Percentiles rank a stretch among this genome's conserved stretches.
Conservation (phyloP, 2,797 vertebrate genomes). For the Channallabes apus region DNA sequence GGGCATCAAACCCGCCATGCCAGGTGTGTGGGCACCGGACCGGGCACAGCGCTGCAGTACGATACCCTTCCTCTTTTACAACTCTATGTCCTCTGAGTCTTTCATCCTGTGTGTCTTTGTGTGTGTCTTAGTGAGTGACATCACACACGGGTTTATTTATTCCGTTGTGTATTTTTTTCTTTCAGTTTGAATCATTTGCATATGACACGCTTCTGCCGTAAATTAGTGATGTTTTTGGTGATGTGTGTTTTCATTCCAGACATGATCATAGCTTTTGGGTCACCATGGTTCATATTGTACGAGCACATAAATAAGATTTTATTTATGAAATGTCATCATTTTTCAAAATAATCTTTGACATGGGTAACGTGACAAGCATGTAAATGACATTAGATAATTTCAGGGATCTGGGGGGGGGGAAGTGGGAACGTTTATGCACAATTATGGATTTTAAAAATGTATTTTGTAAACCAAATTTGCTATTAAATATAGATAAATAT, state of each 20-base stretch:
- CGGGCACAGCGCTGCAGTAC: constrained; percentile 79
- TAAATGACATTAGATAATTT: background rate
- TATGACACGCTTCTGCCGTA: background rate
- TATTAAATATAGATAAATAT: background rate
- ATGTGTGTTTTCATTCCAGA: background rate
- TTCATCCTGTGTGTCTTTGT: constrained; percentile 38
- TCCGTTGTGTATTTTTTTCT: background rate
- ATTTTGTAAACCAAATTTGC: background rate
- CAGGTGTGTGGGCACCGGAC: constrained; percentile 82
- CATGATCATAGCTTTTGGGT: background rate
- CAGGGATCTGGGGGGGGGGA: background rate
- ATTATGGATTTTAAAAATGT: background rate
- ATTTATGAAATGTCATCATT: background rate
- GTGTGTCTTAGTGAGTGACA: constrained; percentile 19
- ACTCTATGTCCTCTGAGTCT: constrained; percentile 38
- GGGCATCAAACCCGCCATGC: constrained; percentile 98
- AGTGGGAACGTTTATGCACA: background rate
- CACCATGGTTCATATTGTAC: background rate
- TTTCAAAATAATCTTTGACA: background rate
- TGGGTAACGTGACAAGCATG: background rate
- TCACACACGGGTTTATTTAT: background rate
- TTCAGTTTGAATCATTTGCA: background rate
- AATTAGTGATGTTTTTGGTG: background rate
- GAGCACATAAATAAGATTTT: background rate
- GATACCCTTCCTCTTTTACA: constrained; percentile 74